Percentiles rank a stretch among this genome's conserved stretches.
These are phyloP conservation scores for Mercenaria mercenaria DNA, from an alignment of 1,140 invertebrate species.

Conservation along the genomic window DNA sequence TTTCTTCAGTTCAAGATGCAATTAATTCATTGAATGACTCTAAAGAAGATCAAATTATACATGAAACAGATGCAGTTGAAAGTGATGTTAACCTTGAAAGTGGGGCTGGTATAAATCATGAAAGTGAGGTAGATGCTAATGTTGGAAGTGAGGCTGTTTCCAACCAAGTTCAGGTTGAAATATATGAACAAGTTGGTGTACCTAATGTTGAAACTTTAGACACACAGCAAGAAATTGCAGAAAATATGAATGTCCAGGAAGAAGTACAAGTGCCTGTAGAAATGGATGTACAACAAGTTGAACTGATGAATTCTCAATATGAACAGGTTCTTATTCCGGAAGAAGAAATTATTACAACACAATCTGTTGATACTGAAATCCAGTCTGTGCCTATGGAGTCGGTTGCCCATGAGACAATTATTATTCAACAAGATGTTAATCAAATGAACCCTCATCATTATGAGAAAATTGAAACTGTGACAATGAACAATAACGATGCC, in stretches of 20 bases:
- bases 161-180: constrained; percentile 17
- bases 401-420: constrained; percentile 6
- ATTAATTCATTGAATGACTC: constrained; percentile 39
- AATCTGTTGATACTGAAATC: constrained; percentile 29
- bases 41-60: not conserved
- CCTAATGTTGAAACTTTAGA: constrained; percentile 5
- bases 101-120: no score
- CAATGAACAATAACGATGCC: not conserved
- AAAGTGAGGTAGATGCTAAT: no score
- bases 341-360: constrained; percentile 14
- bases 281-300: not conserved
- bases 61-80: not conserved
- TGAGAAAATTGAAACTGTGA: constrained; percentile 32
- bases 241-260: not conserved
- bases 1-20: constrained; percentile 5
- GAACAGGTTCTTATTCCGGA: not conserved
- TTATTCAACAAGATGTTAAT: constrained; percentile 8
- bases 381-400: constrained; percentile 10
- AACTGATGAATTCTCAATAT: constrained; percentile 3
- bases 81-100: not conserved
- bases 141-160: not conserved
- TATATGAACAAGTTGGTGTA: constrained; percentile 9
- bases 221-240: not conserved
- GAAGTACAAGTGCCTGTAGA: constrained; percentile 6
- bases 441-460: constrained; percentile 6